Conservation (phyloP, 1,140 invertebrate genomes). For the Eupristina koningsbergeri region DNA sequence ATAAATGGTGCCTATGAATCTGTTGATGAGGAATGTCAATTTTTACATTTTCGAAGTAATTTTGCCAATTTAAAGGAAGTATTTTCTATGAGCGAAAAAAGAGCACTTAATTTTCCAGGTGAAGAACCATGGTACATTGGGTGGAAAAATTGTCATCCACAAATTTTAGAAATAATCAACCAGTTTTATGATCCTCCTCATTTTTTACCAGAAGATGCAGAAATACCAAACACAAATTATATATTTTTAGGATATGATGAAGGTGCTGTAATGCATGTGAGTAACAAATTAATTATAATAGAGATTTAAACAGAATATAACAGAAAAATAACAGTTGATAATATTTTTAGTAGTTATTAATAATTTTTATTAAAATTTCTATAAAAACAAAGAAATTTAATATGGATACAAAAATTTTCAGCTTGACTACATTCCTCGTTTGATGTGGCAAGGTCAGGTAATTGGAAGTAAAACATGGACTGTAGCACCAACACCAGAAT, state of each 20-base stretch:
- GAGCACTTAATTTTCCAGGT: slow-evolving; percentile 77
- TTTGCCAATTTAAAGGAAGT: slow-evolving; percentile 85
- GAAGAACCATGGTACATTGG: slow-evolving; percentile 91
- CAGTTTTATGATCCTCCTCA: slow-evolving; percentile 87
- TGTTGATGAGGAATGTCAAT: slow-evolving; percentile 87
- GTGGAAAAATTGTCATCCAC: slow-evolving; percentile 92
- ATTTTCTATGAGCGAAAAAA: slow-evolving; percentile 81
- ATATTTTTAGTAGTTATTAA: no score
- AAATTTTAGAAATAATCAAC: slow-evolving; percentile 82
- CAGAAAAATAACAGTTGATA: no score
- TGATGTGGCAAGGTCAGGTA: slow-evolving; percentile 96
- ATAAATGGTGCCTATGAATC: slow-evolving; percentile 79
- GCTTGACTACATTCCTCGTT: slow-evolving; percentile 91
- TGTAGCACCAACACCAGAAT: slow-evolving; percentile 90
- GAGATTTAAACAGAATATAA: no score
- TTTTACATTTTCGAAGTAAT: slow-evolving; percentile 91
- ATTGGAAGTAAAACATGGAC: slow-evolving; percentile 89
- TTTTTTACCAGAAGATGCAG: slow-evolving; percentile 91
- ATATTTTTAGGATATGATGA: slow-evolving; percentile 94
- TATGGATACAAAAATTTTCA: slow-evolving; percentile 66
- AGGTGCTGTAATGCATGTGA: slow-evolving; percentile 94
- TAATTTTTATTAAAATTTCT: no score
- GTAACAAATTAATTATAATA: no score
- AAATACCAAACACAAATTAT: slow-evolving; percentile 91
- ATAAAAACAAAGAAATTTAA: background rate